Conservation (phyloP, 2,113 vertebrate species). For the Sorex araneus region DNA sequence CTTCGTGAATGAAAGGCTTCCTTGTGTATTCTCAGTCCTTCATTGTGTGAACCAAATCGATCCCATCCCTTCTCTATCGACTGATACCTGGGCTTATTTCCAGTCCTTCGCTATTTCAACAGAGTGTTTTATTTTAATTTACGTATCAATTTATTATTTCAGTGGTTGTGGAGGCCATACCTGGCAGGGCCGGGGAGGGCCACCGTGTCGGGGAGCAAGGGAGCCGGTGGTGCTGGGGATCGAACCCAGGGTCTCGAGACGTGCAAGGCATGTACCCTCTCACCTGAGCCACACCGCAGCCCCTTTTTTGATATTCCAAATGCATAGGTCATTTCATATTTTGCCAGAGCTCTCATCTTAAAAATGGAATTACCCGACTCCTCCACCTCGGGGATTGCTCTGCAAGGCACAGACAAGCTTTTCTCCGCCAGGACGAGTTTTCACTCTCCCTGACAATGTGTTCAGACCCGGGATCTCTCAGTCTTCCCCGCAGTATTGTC, state of each 20-base stretch:
- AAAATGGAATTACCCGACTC: neutral
- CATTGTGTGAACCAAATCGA: neutral
- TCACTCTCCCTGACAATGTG: neutral
- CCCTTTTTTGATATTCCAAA: neutral
- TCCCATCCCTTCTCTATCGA: neutral
- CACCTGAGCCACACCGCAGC: too few species aligned
- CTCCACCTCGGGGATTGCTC: neutral
- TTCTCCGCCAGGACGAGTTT: neutral
- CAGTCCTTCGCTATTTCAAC: neutral
- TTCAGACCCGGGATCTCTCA: neutral
- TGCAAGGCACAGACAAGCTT: neutral
- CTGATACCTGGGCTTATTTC: neutral
- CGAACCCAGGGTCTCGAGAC: neutral
- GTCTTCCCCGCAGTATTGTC: neutral
- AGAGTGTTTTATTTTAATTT: neutral
- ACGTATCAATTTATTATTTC: too few species aligned
- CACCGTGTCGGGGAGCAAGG: too few species aligned
- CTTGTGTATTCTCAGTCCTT: neutral
- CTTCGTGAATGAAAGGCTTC: neutral
- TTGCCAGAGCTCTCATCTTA: neutral
- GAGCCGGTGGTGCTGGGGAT: neutral
- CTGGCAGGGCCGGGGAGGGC: too few species aligned
- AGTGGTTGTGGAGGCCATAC: too few species aligned
- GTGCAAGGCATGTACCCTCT: too few species aligned
- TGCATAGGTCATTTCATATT: neutral